These are phyloP conservation scores for Cuniculus paca DNA, from an alignment of 2,797 vertebrate genomes.

Conservation along the genomic window DNA sequence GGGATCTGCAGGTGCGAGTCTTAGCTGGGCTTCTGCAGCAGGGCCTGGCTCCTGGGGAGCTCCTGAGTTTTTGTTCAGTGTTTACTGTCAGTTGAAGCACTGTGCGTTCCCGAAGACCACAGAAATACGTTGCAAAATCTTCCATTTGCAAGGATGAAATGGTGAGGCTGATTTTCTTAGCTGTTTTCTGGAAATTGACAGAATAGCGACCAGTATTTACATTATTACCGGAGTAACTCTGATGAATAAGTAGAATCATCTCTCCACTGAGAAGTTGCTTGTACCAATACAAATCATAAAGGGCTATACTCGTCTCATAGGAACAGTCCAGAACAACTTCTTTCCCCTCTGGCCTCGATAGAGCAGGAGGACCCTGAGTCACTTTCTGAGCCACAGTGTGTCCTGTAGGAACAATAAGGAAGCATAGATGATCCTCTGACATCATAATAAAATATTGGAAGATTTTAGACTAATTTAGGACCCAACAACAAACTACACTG, in stretches of 20 bases:
- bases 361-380: neutral
- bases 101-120: constrained; percentile 29
- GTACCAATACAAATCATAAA: constrained; percentile 55
- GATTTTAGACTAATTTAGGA: neutral
- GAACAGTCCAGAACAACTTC: constrained; percentile 54
- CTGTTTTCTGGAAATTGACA: neutral
- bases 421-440: neutral
- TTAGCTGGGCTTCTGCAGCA: neutral
- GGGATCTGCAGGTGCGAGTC: constrained; percentile 22
- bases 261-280: constrained; percentile 50
- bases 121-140: constrained; percentile 76
- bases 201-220: neutral
- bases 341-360: neutral
- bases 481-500: neutral
- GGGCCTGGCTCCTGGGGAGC: neutral
- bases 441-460: neutral
- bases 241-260: neutral
- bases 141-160: neutral
- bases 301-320: neutral
- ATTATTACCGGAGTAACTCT: neutral
- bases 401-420: constrained; percentile 63
- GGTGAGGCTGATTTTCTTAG: constrained; percentile 37
- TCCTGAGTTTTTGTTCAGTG: neutral
- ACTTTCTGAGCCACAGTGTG: constrained; percentile 52
- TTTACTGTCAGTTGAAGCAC: neutral